Percentiles rank a stretch among this genome's conserved stretches.
Evolutionary conservation across 2,113 vertebrate species (phyloP).

Genomic region (Calcarius ornatus): DNA sequence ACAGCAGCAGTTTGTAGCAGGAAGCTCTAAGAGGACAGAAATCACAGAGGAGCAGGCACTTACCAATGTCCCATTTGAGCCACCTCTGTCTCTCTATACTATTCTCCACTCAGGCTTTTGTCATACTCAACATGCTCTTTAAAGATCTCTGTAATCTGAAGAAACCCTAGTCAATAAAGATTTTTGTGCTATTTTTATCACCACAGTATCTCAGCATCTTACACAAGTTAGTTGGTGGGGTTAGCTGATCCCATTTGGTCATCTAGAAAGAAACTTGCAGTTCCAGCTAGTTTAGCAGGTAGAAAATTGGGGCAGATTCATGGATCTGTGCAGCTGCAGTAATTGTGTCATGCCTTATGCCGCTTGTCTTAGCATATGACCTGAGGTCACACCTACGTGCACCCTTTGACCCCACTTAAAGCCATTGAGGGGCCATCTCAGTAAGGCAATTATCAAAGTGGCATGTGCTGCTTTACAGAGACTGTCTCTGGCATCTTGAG

Average conservation of each 20-base stretch:
- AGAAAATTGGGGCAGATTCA: neutral
- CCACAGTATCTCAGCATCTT: neutral
- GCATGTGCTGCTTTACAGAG: neutral
- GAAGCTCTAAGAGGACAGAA: neutral
- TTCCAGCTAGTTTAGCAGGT: neutral
- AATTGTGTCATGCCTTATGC: neutral
- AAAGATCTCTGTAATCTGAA: neutral
- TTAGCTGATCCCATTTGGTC: neutral
- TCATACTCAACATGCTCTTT: neutral
- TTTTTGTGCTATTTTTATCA: neutral
- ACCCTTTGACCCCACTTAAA: slow-evolving; percentile 1
- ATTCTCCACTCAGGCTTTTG: neutral
- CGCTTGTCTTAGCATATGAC: neutral
- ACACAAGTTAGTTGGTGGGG: neutral
- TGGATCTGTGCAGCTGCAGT: neutral
- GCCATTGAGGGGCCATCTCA: neutral
- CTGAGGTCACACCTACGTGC: neutral
- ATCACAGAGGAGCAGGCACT: neutral
- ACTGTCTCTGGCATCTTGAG: neutral
- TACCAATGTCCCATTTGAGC: neutral
- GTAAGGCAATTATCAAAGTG: neutral
- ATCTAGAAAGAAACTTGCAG: neutral
- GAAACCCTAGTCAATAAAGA: neutral
- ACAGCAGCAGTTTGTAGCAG: neutral
- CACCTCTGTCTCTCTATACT: neutral